A percentile compares a stretch with the other conserved stretches of the same genome.
Evolutionary conservation across 2,888 invertebrate genomes (phyloP).

Genomic region (Eupithecia vulgata): DNA sequence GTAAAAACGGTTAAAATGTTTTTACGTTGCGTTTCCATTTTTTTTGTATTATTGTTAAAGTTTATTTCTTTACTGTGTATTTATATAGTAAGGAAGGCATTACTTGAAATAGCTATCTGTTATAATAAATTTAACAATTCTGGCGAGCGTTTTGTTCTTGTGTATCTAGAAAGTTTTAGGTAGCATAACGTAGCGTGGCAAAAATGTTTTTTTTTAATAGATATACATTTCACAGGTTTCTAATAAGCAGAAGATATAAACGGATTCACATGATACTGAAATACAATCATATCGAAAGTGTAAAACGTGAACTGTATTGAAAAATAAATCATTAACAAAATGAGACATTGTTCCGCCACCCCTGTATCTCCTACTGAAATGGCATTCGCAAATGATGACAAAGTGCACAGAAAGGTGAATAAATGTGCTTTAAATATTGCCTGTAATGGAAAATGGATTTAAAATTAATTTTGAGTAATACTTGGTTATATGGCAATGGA

Average conservation of each 20-base stretch:
- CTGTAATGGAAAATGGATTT: conserved; percentile 61
- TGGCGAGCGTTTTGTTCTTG: neutral
- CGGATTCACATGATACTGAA: neutral
- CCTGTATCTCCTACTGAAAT: conserved; percentile 61
- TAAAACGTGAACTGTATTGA: conserved; percentile 66
- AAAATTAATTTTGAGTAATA: conserved; percentile 67
- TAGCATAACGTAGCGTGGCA: neutral
- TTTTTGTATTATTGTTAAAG: conserved; percentile 6
- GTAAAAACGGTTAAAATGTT: conserved; percentile 39
- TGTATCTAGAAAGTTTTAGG: neutral
- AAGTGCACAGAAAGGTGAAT: conserved; percentile 65
- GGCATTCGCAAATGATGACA: conserved; percentile 70
- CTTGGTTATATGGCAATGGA: conserved; percentile 21
- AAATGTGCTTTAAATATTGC: conserved; percentile 54
- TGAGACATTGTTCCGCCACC: conserved; percentile 67
- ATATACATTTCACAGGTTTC: neutral
- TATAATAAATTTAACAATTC: neutral
- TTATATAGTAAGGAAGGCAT: neutral
- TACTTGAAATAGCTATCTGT: neutral
- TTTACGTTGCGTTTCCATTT: conserved; percentile 26
- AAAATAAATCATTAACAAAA: conserved; percentile 75
- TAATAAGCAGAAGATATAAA: neutral
- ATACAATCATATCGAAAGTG: conserved; percentile 40
- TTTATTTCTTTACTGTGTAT: neutral
- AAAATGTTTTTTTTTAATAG: neutral